These are phyloP conservation scores for Muschampia plurimacula DNA, from an alignment of 2,888 invertebrate species.

Conservation along the genomic window DNA sequence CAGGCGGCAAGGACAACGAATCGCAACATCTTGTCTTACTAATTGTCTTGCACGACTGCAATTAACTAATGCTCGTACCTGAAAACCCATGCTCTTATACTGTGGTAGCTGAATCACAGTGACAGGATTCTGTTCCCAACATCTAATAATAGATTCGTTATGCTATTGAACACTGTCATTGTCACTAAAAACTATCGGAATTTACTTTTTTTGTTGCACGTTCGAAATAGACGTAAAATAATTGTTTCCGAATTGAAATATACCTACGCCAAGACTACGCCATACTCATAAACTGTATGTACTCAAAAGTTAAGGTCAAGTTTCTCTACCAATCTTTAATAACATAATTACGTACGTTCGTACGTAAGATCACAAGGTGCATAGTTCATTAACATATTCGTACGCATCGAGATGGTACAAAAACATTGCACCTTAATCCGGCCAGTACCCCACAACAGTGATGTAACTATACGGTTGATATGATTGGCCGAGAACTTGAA, in stretches of 20 bases:
- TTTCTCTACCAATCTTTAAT: background rate
- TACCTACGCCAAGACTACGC: background rate
- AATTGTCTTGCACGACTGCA: constrained; percentile 29
- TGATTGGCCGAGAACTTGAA: constrained; percentile 76
- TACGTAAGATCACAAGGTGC: constrained; percentile 11
- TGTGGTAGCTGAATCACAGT: constrained; percentile 62
- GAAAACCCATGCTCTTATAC: constrained; percentile 67
- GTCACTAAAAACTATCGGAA: constrained; percentile 60
- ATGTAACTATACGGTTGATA: constrained; percentile 66
- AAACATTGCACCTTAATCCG: constrained; percentile 63
- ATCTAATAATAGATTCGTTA: constrained; percentile 65
- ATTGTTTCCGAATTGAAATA: constrained; percentile 33
- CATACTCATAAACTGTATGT: background rate
- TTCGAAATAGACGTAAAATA: constrained; percentile 32
- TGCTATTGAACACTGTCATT: constrained; percentile 65
- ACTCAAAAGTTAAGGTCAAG: constrained; percentile 9
- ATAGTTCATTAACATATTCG: constrained; percentile 31
- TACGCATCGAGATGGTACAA: constrained; percentile 24
- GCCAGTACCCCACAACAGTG: constrained; percentile 65
- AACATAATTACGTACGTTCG: background rate
- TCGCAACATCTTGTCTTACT: constrained; percentile 60
- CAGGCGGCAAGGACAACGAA: constrained; percentile 57
- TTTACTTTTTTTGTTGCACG: constrained; percentile 54
- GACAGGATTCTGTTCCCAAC: constrained; percentile 58
- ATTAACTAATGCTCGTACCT: constrained; percentile 56